Evolutionary conservation across 1,140 invertebrate species (phyloP).

Genomic region (Schlechtendalia chinensis): DNA sequence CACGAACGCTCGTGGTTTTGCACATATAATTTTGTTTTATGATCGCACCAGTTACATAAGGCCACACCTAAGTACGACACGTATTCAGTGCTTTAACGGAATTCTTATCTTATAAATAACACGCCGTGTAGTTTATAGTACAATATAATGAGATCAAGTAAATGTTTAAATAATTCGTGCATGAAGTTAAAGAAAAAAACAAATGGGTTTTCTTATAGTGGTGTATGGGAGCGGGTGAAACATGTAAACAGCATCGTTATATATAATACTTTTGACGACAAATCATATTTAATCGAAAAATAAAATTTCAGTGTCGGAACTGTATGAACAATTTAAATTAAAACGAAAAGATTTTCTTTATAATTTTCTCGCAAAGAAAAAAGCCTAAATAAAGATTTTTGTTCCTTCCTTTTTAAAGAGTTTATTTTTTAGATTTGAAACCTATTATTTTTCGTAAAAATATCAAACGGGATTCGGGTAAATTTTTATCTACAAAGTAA

Average conservation of each 20-base stretch:
- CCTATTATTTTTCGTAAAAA: background rate
- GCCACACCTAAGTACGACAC: background rate
- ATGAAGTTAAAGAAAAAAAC: background rate
- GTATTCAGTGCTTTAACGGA: background rate
- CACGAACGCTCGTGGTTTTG: background rate
- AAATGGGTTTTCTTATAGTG: background rate
- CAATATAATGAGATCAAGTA: background rate
- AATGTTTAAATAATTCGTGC: constrained; percentile 5
- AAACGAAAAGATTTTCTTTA: background rate
- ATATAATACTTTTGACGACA: background rate
- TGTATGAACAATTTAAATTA: background rate
- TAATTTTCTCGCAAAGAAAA: background rate
- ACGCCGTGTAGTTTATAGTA: background rate
- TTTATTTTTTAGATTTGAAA: background rate
- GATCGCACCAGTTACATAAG: background rate
- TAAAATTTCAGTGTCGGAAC: too few relatives aligned
- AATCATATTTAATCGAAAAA: background rate
- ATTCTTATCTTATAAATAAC: constrained; percentile 30
- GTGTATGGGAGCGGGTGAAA: too few relatives aligned
- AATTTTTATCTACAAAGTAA: background rate
- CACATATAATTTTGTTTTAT: background rate
- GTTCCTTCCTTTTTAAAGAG: background rate
- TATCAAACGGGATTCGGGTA: background rate
- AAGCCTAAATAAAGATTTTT: background rate
- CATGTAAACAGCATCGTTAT: background rate